Percentiles rank a stretch among this genome's conserved stretches.
phyloP scores from a whole-genome alignment of 2,797 vertebrate species.

The Pteronotus mesoamericanus region DNA sequence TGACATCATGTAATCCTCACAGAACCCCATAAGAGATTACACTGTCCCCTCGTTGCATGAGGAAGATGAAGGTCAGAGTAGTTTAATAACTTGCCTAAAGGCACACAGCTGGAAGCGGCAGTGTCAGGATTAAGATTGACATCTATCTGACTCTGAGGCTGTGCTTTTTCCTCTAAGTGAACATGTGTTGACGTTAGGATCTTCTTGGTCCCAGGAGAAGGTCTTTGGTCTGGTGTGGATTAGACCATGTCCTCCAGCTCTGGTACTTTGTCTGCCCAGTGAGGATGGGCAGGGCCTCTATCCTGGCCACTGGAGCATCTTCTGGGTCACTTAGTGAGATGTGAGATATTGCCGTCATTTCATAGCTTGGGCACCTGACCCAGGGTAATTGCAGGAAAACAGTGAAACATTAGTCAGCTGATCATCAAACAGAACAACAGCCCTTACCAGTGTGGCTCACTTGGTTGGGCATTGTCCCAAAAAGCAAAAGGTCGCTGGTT shows the following conservation, averaged over 20 bases:
- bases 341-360: background rate
- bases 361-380: slow-evolving; percentile 36
- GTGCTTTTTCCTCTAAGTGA: background rate
- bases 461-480: no score
- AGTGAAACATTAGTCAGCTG: slow-evolving; percentile 38
- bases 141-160: background rate
- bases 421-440: slow-evolving; percentile 22
- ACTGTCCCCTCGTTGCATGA: background rate
- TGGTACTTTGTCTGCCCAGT: background rate
- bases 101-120: background rate
- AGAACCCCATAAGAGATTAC: background rate
- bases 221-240: background rate
- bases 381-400: slow-evolving; percentile 25
- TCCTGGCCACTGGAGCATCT: background rate
- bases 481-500: background rate
- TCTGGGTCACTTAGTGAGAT: background rate
- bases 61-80: background rate
- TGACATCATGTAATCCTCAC: background rate
- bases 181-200: background rate
- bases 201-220: background rate
- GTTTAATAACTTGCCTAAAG: slow-evolving; percentile 19
- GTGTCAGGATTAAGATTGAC: background rate
- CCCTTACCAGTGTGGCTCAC: background rate
- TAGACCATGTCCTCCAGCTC: background rate
- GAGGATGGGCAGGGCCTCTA: background rate